Conservation (phyloP, 2,888 invertebrate genomes). For the Synergus umbraculus region DNA sequence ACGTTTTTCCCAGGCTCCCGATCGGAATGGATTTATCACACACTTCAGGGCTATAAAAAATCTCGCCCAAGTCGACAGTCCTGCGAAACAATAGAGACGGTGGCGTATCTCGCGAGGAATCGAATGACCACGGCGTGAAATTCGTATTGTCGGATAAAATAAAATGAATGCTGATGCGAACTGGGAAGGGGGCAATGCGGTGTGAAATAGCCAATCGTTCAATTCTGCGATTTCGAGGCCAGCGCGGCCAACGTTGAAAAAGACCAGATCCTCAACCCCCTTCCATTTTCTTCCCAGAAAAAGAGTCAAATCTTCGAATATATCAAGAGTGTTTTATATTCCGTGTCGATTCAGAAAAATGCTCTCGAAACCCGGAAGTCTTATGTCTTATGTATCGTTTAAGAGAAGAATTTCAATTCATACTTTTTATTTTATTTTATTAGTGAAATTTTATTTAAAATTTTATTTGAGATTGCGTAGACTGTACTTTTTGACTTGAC, state of each 20-base stretch:
- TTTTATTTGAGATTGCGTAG: neutral
- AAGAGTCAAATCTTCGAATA: slow-evolving; percentile 19
- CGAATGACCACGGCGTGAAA: slow-evolving; percentile 62
- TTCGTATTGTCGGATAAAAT: slow-evolving; percentile 64
- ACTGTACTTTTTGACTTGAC: neutral
- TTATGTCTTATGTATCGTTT: neutral
- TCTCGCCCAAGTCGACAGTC: slow-evolving; percentile 17
- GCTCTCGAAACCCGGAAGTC: neutral
- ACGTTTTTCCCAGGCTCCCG: neutral
- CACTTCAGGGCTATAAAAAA: neutral
- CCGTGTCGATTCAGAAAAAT: neutral
- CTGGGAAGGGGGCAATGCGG: slow-evolving; percentile 64
- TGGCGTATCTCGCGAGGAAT: slow-evolving; percentile 53
- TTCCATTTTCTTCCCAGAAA: slow-evolving; percentile 18
- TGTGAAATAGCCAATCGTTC: slow-evolving; percentile 70
- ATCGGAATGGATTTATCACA: slow-evolving; percentile 1
- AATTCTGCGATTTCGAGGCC: slow-evolving; percentile 43
- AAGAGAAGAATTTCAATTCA: no score
- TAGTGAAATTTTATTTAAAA: no score
- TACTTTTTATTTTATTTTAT: no score
- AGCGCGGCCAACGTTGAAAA: neutral
- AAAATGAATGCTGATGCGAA: slow-evolving; percentile 57
- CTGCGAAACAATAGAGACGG: slow-evolving; percentile 8
- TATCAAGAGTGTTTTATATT: neutral
- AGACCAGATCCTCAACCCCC: neutral